Evolutionary conservation across 2,888 invertebrate species (phyloP).

Genomic region (Toxonevra muliebris): DNA sequence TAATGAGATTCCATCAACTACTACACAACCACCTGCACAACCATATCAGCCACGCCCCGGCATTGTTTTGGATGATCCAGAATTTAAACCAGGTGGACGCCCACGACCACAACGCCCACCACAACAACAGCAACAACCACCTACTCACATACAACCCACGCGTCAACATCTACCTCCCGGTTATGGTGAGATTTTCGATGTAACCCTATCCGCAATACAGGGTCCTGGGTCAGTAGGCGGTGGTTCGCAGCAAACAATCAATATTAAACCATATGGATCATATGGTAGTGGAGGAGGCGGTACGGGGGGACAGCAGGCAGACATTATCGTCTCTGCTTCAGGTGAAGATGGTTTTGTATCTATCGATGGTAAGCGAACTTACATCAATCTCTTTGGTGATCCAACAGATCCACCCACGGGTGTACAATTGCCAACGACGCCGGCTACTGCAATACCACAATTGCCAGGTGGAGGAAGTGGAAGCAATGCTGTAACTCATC

Average conservation of each 20-base stretch:
- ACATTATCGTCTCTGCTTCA: conserved; percentile 82
- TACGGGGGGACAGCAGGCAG: conserved; percentile 61
- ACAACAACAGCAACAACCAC: conserved; percentile 43
- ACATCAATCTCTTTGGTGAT: conserved; percentile 84
- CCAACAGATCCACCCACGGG: conserved; percentile 63
- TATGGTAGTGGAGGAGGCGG: conserved; percentile 49
- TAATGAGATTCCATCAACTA: conserved; percentile 32
- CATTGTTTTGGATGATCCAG: conserved; percentile 85
- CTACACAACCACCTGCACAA: conserved; percentile 45
- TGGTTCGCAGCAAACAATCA: conserved; percentile 64
- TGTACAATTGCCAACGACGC: conserved; percentile 59
- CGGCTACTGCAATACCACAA: conserved; percentile 60
- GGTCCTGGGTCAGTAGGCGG: conserved; percentile 73
- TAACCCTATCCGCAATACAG: conserved; percentile 88
- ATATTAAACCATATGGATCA: conserved; percentile 61
- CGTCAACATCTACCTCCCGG: conserved; percentile 65
- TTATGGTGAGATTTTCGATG: conserved; percentile 86
- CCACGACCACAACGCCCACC: conserved; percentile 55
- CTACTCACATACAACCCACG: conserved; percentile 62
- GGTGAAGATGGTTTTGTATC: conserved; percentile 89
- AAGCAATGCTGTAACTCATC: conserved; percentile 48
- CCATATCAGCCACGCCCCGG: conserved; percentile 83
- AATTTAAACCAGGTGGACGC: conserved; percentile 74
- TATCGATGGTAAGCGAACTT: conserved; percentile 90
- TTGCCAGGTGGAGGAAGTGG: conserved; percentile 44